Conservation (phyloP, 2,797 vertebrate species). For the Momotus momota region DNA sequence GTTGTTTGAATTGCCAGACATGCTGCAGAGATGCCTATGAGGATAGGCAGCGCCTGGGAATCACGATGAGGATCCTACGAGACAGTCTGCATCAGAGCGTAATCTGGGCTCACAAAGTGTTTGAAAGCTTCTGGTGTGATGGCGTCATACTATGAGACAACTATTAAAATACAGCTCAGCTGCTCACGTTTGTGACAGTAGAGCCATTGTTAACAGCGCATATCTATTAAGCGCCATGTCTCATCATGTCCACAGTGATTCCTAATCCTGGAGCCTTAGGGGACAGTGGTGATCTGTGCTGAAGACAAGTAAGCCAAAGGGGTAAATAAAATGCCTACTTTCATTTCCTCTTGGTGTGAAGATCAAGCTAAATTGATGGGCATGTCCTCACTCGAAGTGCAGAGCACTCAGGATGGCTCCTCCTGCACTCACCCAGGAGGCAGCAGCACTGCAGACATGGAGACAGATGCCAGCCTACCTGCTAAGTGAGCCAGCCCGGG, state of each 20-base stretch:
- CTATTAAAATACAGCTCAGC: conserved; percentile 26
- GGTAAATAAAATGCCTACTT: conserved; percentile 60
- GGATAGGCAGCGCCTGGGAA: conserved; percentile 1
- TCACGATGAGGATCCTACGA: neutral
- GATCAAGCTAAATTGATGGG: conserved; percentile 37
- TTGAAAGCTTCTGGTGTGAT: conserved; percentile 59
- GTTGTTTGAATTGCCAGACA: conserved; percentile 28
- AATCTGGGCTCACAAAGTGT: neutral
- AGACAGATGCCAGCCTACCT: neutral
- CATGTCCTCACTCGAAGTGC: neutral
- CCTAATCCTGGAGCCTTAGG: conserved; percentile 18
- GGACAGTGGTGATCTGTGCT: conserved; percentile 62
- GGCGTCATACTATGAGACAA: conserved; percentile 41
- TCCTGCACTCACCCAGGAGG: neutral
- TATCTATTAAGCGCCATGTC: conserved; percentile 36
- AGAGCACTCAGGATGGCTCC: neutral
- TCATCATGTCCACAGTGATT: neutral
- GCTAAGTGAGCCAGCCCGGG: neutral
- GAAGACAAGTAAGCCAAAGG: conserved; percentile 56
- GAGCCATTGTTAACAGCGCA: conserved; percentile 30
- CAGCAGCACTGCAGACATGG: neutral
- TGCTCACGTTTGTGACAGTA: conserved; percentile 36
- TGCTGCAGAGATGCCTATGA: conserved; percentile 8
- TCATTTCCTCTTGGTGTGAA: conserved; percentile 27
- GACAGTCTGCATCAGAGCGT: neutral